Base-by-base conservation (phyloP, 2,113 vertebrate genomes). In the Sphyrna mokarran region DNA sequence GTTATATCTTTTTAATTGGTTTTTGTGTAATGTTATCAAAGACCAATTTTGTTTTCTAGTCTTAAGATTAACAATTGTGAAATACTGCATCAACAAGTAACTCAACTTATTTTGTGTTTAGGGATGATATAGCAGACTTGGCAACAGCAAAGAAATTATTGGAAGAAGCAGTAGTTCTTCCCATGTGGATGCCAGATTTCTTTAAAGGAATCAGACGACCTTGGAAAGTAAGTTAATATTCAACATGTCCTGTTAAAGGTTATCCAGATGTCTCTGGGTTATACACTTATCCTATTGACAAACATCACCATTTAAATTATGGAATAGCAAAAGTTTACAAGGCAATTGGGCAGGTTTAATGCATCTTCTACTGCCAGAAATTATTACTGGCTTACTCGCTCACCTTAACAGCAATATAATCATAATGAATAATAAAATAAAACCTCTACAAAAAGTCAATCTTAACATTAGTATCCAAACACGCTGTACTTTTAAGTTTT, bases 111-210 rank as follows among this genome's bases (percentile, higher is more conserved):
- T 33, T 96, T 96, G 94, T 96, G 95, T 95, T 97, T 95, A 99
- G 99, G 99, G 98, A 99, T 96, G 98, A 99, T 96, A 99, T 99
- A 87, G 99, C 99, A 96, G 99, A 99, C 96, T 97, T 99, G 97
- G 98, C 98, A 97, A 98, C 99, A 95, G 98, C 99, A 61, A 99
- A 99, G 97, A 99, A 99, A 96, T 98, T 99, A 86, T 97, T 99
- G 96, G 99, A 99, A 96, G 99, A 99, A 97, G 99, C 99, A 0
- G 99, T 99, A 20, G 99, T 99, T 89, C 97, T 99, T 96, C 99
- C 99, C 0, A 99, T 99, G 99, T 99, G 99, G 99, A 99, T 99
- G 99, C 99, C 99, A 0, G 99, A 99, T 33, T 99, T 99, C 97
- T 99, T 99, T 97, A 99, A 99, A 97, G 99, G 99, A 97, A 99